phyloP scores from a whole-genome alignment of 1,140 invertebrate genomes.

The Drosophila obscura region DNA sequence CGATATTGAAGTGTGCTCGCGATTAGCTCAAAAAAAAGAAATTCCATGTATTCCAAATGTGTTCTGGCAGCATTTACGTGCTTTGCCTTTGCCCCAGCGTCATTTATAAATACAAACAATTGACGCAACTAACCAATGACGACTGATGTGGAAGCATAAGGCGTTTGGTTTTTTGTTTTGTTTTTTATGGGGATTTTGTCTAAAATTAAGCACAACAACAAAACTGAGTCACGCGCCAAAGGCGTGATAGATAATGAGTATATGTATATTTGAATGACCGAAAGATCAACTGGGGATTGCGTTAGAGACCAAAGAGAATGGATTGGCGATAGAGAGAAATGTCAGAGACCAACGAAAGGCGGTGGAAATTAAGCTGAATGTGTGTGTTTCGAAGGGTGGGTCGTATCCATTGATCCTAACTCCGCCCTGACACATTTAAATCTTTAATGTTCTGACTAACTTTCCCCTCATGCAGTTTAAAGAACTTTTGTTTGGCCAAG shows the following conservation, averaged over 20 bases:
- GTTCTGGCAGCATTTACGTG: slow-evolving; percentile 28
- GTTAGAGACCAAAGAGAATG: background rate
- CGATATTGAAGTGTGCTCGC: slow-evolving; percentile 5
- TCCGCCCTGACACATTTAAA: too few species aligned
- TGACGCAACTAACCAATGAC: slow-evolving; percentile 54
- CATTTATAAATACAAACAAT: slow-evolving; percentile 49
- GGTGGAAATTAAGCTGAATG: too few species aligned
- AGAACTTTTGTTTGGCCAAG: slow-evolving; percentile 32
- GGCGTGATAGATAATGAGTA: slow-evolving; percentile 61
- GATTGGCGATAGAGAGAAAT: too few species aligned
- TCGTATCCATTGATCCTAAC: too few species aligned
- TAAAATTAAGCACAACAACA: slow-evolving; percentile 42
- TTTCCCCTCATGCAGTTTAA: slow-evolving; percentile 34
- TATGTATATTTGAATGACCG: background rate
- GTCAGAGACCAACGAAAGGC: too few species aligned
- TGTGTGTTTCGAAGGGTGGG: too few species aligned
- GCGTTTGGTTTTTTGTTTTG: background rate
- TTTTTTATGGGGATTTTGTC: slow-evolving; percentile 35
- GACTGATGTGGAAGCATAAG: slow-evolving; percentile 29
- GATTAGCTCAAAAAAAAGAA: slow-evolving; percentile 25
- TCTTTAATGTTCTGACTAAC: too few species aligned
- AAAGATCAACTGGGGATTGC: slow-evolving; percentile 12
- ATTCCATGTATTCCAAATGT: slow-evolving; percentile 15
- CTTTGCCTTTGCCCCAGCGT: slow-evolving; percentile 22
- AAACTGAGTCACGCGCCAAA: slow-evolving; percentile 63